Conservation (phyloP, 1,140 invertebrate species). For the Prorops nasuta region DNA sequence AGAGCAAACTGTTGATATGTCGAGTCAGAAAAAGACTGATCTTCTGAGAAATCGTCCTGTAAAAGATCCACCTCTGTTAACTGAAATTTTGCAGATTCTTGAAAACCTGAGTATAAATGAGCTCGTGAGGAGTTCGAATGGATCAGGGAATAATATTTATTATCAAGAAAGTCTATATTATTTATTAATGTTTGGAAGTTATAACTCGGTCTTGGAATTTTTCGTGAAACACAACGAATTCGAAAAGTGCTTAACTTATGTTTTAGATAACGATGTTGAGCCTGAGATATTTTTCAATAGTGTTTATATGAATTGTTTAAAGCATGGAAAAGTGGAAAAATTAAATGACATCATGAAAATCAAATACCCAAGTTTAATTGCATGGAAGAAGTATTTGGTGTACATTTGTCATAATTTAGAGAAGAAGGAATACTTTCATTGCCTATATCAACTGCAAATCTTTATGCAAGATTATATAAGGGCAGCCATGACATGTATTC, state of each 20-base stretch:
- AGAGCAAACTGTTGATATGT: neutral
- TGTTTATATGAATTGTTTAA: slow-evolving; percentile 67
- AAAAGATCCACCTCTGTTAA: slow-evolving; percentile 64
- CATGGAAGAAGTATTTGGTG: slow-evolving; percentile 68
- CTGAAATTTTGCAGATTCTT: slow-evolving; percentile 69
- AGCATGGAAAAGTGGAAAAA: slow-evolving; percentile 60
- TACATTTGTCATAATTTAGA: slow-evolving; percentile 68
- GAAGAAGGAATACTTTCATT: slow-evolving; percentile 62
- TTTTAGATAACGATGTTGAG: slow-evolving; percentile 64
- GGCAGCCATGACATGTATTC: slow-evolving; percentile 72
- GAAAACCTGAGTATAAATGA: slow-evolving; percentile 51
- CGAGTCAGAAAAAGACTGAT: slow-evolving; percentile 30
- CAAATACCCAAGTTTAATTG: slow-evolving; percentile 62
- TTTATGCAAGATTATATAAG: slow-evolving; percentile 68
- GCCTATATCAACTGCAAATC: slow-evolving; percentile 68
- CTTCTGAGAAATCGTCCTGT: slow-evolving; percentile 52
- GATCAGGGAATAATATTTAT: slow-evolving; percentile 44
- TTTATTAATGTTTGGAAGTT: slow-evolving; percentile 69
- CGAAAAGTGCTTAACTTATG: slow-evolving; percentile 62
- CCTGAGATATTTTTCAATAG: slow-evolving; percentile 69
- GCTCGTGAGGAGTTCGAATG: slow-evolving; percentile 29
- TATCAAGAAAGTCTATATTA: slow-evolving; percentile 75
- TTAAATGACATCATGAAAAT: slow-evolving; percentile 63
- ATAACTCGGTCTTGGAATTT: slow-evolving; percentile 67
- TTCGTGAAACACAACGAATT: slow-evolving; percentile 66